These are phyloP conservation scores for Periophthalmodon schlosseri DNA, from an alignment of 2,113 vertebrate genomes.

Conservation along the genomic window DNA sequence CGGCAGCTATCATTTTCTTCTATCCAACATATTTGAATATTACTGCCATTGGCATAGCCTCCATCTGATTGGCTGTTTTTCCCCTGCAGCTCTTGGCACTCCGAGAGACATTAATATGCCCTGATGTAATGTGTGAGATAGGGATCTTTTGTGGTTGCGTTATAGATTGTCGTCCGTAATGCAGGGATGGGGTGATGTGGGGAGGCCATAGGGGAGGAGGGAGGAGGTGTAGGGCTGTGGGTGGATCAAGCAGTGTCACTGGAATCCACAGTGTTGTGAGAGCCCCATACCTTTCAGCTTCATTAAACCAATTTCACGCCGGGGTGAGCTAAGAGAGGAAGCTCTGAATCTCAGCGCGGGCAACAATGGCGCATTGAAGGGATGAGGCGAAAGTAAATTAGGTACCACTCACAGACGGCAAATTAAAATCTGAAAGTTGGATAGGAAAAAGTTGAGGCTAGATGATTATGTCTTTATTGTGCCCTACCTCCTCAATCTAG, in stretches of 20 bases:
- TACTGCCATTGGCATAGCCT: slow-evolving; percentile 64
- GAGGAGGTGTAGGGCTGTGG: slow-evolving; percentile 61
- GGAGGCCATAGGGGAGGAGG: slow-evolving; percentile 19
- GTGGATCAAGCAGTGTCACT: slow-evolving; percentile 91
- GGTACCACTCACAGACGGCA: slow-evolving; percentile 97
- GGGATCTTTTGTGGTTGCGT: slow-evolving; percentile 95
- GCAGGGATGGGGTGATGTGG: slow-evolving; percentile 67
- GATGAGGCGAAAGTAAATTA: slow-evolving; percentile 99
- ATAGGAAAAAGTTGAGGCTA: slow-evolving; percentile 82
- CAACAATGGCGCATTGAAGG: slow-evolving; percentile 99
- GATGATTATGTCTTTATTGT: slow-evolving; percentile 87
- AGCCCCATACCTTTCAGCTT: slow-evolving; percentile 99
- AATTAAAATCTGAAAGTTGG: slow-evolving; percentile 87
- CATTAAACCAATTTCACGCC: slow-evolving; percentile 99
- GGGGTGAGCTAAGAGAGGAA: slow-evolving; percentile 99
- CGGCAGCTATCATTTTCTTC: not conserved
- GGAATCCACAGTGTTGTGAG: slow-evolving; percentile 97
- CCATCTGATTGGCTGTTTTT: slow-evolving; percentile 33
- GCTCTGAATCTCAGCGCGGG: slow-evolving; percentile 87
- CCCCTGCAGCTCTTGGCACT: slow-evolving; percentile 71
- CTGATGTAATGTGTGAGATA: slow-evolving; percentile 95
- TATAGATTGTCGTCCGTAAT: slow-evolving; percentile 95
- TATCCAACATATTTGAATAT: slow-evolving; percentile 33
- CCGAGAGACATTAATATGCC: slow-evolving; percentile 90
- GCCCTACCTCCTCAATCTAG: slow-evolving; percentile 74